Base-by-base conservation (phyloP, 2,888 invertebrate species). In the Tenodera sinensis region DNA sequence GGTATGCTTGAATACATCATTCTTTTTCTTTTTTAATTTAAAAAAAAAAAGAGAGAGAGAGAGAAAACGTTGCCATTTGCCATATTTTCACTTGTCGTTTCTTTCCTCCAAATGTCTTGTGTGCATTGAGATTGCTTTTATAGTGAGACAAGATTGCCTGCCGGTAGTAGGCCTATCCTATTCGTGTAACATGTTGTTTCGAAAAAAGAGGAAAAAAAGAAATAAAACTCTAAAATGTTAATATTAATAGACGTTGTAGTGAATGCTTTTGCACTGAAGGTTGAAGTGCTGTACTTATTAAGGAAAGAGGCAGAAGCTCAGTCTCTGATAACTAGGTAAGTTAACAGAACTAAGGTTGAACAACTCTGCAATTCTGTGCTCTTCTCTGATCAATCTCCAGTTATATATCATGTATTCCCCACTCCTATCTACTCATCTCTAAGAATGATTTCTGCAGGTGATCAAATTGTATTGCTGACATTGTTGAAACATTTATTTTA, bases 141-240 rank as follows among this genome's bases (percentile, higher is more conserved):
- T 88, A 84, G 83, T 84, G 82, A 83, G 84, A 88, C 83, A 88
- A 71, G 54, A 71, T 71, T 6, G 54, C 54, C 54, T 71, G 83
- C 83, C 71, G 34, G 71, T 88, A 88, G 88, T 28, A 84, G 54
- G 54, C 54, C 54, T 71, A 71, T 71, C 54, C 54, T 88, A 84
- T 84, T 47, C 85, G 85, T 88, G 87, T 84, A 83, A 89, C 54
- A 87, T 90, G 86, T 89, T 90, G 85, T 90, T 90, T 88, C 89
- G 85, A 88, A 89, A 71, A 85, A 88, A 88, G 54, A 71, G 54
- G 25, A 42, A 34, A 47, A 88, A 88, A 85, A n/a, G n/a, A 88
- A 89, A 89, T 84, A 88, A 88, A 89, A 81, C 30, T 88, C 85
- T 85, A 85, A 85, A 85, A 85, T 85, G 85, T 85, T 82, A 87